Evolutionary conservation across 2,888 invertebrate species (phyloP).

Genomic region (Campoletis raptor): DNA sequence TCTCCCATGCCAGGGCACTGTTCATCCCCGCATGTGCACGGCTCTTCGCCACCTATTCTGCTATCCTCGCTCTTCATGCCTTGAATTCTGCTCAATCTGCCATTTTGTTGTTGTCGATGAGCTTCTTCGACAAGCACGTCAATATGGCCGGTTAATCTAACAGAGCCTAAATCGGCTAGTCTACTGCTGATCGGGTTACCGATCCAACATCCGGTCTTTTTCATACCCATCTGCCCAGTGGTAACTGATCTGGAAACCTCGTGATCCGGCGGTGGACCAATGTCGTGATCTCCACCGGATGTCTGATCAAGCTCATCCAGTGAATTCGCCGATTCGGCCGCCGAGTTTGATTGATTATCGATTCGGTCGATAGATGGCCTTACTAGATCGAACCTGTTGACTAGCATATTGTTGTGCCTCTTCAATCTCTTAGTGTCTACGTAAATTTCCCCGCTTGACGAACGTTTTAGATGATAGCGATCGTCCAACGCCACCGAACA

Average conservation of each 20-base stretch:
- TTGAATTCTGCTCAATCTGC: constrained; percentile 55
- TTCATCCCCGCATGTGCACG: constrained; percentile 83
- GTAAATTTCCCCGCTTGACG: constrained; percentile 69
- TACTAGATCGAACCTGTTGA: constrained; percentile 80
- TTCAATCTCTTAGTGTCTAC: constrained; percentile 74
- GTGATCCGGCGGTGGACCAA: constrained; percentile 47
- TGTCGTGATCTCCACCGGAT: constrained; percentile 71
- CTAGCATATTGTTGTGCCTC: constrained; percentile 70
- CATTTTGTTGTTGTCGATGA: constrained; percentile 55
- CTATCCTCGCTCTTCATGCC: constrained; percentile 76
- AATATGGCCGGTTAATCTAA: constrained; percentile 59
- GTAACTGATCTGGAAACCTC: constrained; percentile 53
- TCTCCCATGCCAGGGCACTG: constrained; percentile 80
- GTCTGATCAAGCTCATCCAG: constrained; percentile 71
- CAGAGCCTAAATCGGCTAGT: constrained; percentile 46
- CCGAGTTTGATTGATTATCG: constrained; percentile 81
- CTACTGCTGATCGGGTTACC: constrained; percentile 78
- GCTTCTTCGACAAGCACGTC: constrained; percentile 59
- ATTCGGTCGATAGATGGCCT: constrained; percentile 80
- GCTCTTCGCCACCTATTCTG: constrained; percentile 80
- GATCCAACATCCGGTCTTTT: constrained; percentile 69
- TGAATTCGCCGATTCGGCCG: constrained; percentile 77
- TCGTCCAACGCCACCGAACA: constrained; percentile 66
- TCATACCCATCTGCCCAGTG: constrained; percentile 51
- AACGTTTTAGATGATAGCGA: constrained; percentile 61